Base-by-base conservation (phyloP, 2,113 vertebrate genomes). In the Platycercus adscitus region DNA sequence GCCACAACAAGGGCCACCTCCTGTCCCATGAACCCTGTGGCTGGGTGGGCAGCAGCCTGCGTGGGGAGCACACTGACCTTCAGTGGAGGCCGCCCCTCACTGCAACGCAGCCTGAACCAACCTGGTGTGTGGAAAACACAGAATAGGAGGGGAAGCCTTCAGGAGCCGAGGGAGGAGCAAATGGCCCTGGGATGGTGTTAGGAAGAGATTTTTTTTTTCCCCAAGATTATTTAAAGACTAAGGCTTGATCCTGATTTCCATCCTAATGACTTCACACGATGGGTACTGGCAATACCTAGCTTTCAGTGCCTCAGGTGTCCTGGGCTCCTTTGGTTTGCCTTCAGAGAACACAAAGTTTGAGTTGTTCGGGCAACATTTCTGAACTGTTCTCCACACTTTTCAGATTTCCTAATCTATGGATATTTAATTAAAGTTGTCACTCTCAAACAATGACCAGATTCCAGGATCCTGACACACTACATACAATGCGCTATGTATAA, bases 1-100 rank as follows among this genome's bases (percentile, higher is more conserved):
- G 52, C n/a, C 15, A 13, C 29, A 29, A n/a, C 33, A 31, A 47
- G 53, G 31, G n/a, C 21, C 53, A 49, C 12, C 13, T 31, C 10
- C 5, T 24, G 0, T 3, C 15, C 13, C 0, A 0, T 0, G 6
- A 12, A n/a, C 2, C 21, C 29, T 10, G 0, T 15, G 15, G 7
- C 21, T 44, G 19, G 43, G 13, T 1, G 2, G 26, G 20, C 15
- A 73, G 44, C 1, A 1, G 47, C 20, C 81, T 3, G 0, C 0
- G 5, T 39, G 39, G 1, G 31, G 44, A 76, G 39, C 63, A 52
- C 2, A 2, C 14, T 39, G 28, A 63, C 19, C 9, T 58, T 31
- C 61, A 19, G 23, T 31, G 56, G 52, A 71, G 18, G n/a, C 53
- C 52, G 46, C 10, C 17, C 18, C 17, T 18, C 29, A 4, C 11